These are phyloP conservation scores for Silurus aristotelis DNA, from an alignment of 2,797 vertebrate species.

Conservation along the genomic window DNA sequence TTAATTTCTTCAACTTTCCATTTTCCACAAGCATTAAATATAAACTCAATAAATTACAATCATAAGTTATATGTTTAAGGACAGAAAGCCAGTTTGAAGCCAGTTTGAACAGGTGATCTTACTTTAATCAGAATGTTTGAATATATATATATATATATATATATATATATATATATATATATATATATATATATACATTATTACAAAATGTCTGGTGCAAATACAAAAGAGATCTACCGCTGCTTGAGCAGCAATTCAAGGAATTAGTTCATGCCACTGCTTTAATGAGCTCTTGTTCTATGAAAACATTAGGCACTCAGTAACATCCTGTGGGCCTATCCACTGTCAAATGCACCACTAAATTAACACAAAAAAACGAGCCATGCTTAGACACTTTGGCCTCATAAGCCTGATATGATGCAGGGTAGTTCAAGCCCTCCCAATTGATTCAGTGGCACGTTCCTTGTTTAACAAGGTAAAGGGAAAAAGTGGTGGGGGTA, in stretches of 20 bases:
- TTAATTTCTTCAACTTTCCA: neutral
- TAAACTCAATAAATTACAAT: neutral
- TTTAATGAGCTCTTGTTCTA: slow-evolving; percentile 29
- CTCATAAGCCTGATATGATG: slow-evolving; percentile 66
- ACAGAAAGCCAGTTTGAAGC: neutral
- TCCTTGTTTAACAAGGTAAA: slow-evolving; percentile 69
- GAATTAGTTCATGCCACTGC: slow-evolving; percentile 30
- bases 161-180: too few relatives aligned
- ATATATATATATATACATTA: neutral
- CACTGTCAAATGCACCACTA: slow-evolving; percentile 31
- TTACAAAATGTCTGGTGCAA: neutral
- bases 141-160: too few relatives aligned
- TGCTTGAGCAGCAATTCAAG: neutral
- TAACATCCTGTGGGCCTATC: slow-evolving; percentile 22
- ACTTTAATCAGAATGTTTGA: too few relatives aligned
- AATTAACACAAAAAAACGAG: slow-evolving; percentile 54
- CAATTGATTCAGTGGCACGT: slow-evolving; percentile 82
- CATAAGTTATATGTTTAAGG: neutral
- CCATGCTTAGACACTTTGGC: slow-evolving; percentile 60
- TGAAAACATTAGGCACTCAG: slow-evolving; percentile 24
- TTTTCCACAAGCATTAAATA: neutral
- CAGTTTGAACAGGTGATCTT: neutral
- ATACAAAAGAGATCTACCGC: neutral
- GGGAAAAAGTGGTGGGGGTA: slow-evolving; percentile 45
- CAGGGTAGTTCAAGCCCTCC: slow-evolving; percentile 72